Evolutionary conservation across 2,113 vertebrate genomes (phyloP).

Genomic region (Gambusia affinis): DNA sequence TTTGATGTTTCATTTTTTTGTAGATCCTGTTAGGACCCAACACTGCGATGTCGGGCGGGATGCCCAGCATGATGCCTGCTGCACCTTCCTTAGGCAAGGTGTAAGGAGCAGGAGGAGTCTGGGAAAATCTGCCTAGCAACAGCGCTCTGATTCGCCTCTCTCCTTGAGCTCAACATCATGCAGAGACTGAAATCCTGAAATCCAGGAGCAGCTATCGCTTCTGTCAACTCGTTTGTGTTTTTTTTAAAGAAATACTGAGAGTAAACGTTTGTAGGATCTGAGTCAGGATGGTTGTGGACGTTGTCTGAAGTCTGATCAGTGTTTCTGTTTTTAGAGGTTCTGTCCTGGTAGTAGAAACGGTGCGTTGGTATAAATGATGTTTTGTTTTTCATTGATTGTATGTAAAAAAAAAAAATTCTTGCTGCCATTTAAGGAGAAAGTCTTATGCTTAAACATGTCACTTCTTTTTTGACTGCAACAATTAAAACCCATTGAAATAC

Average conservation of each 20-base stretch:
- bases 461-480: constrained; percentile 43
- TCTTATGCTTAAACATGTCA: constrained; percentile 16
- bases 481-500: constrained; percentile 62
- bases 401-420: background rate
- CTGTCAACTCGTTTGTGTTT: constrained; percentile 38
- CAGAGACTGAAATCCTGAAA: constrained; percentile 70
- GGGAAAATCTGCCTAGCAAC: constrained; percentile 23
- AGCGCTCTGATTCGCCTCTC: constrained; percentile 56
- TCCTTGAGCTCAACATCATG: constrained; percentile 51
- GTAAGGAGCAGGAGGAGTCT: constrained; percentile 65
- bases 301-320: constrained; percentile 36
- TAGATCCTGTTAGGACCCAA: constrained; percentile 97
- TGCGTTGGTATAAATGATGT: background rate
- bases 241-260: constrained; percentile 28
- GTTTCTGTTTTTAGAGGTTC: constrained; percentile 9
- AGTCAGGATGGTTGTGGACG: constrained; percentile 2
- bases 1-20: constrained; percentile 13
- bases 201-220: constrained; percentile 49
- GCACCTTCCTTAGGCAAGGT: constrained; percentile 86
- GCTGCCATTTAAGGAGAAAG: constrained; percentile 18
- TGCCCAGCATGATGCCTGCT: constrained; percentile 90
- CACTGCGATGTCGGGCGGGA: constrained; percentile 93
- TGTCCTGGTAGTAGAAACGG: constrained; percentile 1
- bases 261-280: constrained; percentile 38
- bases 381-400: background rate